Evolutionary conservation across 2,113 vertebrate genomes (phyloP).

Genomic region (Cyprinus carpio): DNA sequence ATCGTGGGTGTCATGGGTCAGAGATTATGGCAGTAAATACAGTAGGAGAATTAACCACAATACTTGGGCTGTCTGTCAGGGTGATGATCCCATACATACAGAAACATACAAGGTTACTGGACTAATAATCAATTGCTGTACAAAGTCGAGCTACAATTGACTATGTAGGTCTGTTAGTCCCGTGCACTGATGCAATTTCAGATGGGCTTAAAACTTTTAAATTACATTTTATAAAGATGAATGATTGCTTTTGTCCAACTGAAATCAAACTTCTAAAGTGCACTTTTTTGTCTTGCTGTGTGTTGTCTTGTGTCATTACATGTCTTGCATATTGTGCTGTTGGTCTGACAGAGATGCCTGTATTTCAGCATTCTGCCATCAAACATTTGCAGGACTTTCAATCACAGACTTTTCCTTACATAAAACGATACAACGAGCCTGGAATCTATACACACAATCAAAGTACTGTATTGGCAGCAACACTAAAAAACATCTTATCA

Average conservation of each 20-base stretch:
- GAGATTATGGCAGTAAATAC: constrained; percentile 37
- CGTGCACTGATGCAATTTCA: too few species aligned
- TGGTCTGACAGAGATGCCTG: too few species aligned
- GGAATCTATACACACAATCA: not conserved
- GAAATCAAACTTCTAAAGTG: not conserved
- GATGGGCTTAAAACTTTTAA: not conserved
- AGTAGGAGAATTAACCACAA: not conserved
- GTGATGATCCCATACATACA: not conserved
- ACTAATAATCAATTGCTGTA: not conserved
- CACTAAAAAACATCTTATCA: not conserved
- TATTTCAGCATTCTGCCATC: too few species aligned
- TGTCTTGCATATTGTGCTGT: too few species aligned
- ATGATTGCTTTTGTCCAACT: not conserved
- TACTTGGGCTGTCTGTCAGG: not conserved
- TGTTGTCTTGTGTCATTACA: not conserved
- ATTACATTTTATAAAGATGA: not conserved
- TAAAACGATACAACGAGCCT: not conserved
- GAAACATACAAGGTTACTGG: not conserved
- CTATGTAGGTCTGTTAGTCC: not conserved
- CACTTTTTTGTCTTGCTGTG: not conserved
- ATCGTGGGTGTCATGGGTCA: constrained; percentile 3
- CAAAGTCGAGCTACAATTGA: not conserved
- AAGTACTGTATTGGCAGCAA: not conserved
- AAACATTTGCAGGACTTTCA: too few species aligned
- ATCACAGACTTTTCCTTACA: too few species aligned